These are phyloP conservation scores for Champsocephalus esox DNA, from an alignment of 2,797 vertebrate genomes.

Conservation along the genomic window DNA sequence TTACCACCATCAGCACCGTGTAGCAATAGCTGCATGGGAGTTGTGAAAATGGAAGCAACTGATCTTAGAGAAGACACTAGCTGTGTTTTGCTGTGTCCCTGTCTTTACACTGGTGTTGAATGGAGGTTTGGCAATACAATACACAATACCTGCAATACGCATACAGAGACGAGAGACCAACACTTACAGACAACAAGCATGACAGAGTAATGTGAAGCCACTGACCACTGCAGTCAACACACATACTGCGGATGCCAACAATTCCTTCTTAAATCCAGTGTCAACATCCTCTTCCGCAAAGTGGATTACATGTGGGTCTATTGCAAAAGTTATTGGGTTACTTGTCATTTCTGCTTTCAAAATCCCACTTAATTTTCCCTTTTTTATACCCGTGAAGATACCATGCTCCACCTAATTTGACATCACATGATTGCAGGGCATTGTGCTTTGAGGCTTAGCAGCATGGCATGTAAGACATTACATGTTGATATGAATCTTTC, in stretches of 20 bases:
- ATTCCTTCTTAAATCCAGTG: conserved; percentile 48
- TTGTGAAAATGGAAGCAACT: conserved; percentile 52
- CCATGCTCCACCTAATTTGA: conserved; percentile 44
- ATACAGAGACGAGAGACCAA: conserved; percentile 45
- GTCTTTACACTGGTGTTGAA: conserved; percentile 36
- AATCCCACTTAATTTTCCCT: conserved; percentile 43
- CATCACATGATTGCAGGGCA: conserved; percentile 67
- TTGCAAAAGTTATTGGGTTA: conserved; percentile 44
- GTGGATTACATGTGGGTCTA: conserved; percentile 35
- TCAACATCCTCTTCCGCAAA: conserved; percentile 45
- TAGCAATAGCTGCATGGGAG: conserved; percentile 47
- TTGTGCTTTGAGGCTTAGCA: conserved; percentile 81
- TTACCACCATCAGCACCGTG: conserved; percentile 21
- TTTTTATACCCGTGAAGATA: conserved; percentile 39
- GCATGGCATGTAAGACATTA: conserved; percentile 51
- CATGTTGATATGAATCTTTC: conserved; percentile 28
- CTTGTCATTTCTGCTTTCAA: conserved; percentile 18
- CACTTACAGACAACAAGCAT: conserved; percentile 44
- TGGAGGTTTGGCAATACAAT: conserved; percentile 30
- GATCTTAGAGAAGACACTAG: conserved; percentile 51
- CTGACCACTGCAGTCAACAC: conserved; percentile 56
- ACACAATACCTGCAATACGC: conserved; percentile 43
- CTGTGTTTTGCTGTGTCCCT: conserved; percentile 54
- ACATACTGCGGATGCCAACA: conserved; percentile 46
- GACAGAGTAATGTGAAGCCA: conserved; percentile 41